Conservation (phyloP, 2,888 invertebrate genomes). For the Melipona bicolor region DNA sequence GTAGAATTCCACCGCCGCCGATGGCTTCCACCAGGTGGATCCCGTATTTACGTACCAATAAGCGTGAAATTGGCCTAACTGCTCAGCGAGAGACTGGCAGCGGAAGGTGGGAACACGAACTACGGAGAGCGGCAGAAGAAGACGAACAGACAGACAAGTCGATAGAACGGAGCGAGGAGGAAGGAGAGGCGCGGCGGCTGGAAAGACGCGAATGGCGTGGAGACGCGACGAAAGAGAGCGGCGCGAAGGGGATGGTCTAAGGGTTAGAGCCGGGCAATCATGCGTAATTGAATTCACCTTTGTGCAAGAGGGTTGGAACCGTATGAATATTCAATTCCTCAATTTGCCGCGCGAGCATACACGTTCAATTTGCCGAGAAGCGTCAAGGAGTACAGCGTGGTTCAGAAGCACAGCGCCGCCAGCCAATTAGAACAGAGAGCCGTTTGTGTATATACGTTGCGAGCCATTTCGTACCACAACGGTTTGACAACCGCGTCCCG, state of each 20-base stretch:
- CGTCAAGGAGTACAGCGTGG: slow-evolving; percentile 67
- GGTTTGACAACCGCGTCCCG: slow-evolving; percentile 64
- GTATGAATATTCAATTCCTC: slow-evolving; percentile 83
- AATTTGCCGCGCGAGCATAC: slow-evolving; percentile 76
- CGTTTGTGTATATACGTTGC: slow-evolving; percentile 36
- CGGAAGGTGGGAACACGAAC: slow-evolving; percentile 21
- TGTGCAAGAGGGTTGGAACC: slow-evolving; percentile 72
- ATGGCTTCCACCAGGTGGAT: slow-evolving; percentile 57
- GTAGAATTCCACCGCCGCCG: slow-evolving; percentile 45
- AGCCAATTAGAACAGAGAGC: slow-evolving; percentile 67
- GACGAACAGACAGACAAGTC: slow-evolving; percentile 40
- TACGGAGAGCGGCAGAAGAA: slow-evolving; percentile 11
- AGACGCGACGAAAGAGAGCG: slow-evolving; percentile 27
- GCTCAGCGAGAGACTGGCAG: slow-evolving; percentile 57
- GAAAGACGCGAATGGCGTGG: slow-evolving; percentile 24
- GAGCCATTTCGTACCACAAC: slow-evolving; percentile 55
- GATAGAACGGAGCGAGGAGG: slow-evolving; percentile 6
- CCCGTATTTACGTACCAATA: slow-evolving; percentile 82
- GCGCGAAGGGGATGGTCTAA: slow-evolving; percentile 16
- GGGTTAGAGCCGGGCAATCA: slow-evolving; percentile 78
- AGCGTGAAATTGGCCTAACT: slow-evolving; percentile 83
- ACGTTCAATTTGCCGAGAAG: slow-evolving; percentile 79
- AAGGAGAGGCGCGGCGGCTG: background rate
- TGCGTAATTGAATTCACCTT: slow-evolving; percentile 83
- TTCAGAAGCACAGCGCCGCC: slow-evolving; percentile 60